Evolutionary conservation across 2,888 invertebrate species (phyloP).

Genomic region (Belgica antarctica): DNA sequence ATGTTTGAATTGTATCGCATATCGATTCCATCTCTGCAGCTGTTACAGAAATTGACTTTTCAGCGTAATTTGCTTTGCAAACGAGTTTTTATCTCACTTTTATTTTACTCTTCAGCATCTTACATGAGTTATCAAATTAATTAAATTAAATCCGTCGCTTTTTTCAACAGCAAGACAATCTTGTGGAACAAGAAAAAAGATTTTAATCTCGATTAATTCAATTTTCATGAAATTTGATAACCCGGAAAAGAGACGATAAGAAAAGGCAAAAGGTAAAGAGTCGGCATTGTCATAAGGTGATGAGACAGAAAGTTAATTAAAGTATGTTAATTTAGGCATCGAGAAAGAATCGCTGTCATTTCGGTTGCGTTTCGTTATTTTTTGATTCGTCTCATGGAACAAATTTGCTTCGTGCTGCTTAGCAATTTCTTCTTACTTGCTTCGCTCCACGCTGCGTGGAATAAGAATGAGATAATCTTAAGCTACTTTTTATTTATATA

Average conservation of each 20-base stretch:
- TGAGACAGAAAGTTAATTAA: slow-evolving; percentile 42
- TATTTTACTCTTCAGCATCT: background rate
- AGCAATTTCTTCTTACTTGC: background rate
- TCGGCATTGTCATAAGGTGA: slow-evolving; percentile 4
- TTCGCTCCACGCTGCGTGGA: slow-evolving; percentile 22
- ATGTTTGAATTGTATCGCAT: slow-evolving; percentile 19
- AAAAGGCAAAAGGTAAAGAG: background rate
- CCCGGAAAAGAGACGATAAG: background rate
- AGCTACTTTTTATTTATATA: slow-evolving; percentile 32
- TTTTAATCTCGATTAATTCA: slow-evolving; percentile 35
- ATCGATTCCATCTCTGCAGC: slow-evolving; percentile 6
- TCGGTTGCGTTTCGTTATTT: slow-evolving; percentile 2
- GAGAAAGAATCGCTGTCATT: slow-evolving; percentile 9
- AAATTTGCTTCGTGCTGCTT: background rate
- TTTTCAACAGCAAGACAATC: background rate
- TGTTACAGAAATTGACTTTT: slow-evolving; percentile 20
- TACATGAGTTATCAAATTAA: slow-evolving; percentile 11
- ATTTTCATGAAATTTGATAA: slow-evolving; percentile 36
- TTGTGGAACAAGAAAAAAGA: background rate
- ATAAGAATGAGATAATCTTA: slow-evolving; percentile 41
- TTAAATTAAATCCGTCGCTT: background rate
- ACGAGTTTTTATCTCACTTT: background rate
- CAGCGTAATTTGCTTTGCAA: background rate
- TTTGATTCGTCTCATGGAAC: background rate
- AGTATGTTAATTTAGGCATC: slow-evolving; percentile 37